Evolutionary conservation across 2,888 invertebrate genomes (phyloP).

Genomic region (Bruchidius siliquastri): DNA sequence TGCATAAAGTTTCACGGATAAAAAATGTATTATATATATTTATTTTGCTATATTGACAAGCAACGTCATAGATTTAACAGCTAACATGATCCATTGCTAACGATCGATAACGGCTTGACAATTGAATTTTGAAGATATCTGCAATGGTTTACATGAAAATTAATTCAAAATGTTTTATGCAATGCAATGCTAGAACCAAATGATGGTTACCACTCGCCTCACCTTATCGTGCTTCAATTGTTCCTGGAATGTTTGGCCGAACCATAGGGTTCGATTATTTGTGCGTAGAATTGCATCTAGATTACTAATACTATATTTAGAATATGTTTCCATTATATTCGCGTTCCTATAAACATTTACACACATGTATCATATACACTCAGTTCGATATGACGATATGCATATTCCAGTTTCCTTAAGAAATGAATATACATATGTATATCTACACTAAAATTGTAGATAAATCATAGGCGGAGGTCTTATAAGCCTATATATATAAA

Average conservation of each 20-base stretch:
- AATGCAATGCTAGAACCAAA: too few species aligned
- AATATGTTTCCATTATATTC: neutral
- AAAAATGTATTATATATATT: too few species aligned
- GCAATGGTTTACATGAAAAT: too few species aligned
- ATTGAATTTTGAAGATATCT: too few species aligned
- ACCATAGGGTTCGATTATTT: constrained; percentile 38
- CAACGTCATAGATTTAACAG: too few species aligned
- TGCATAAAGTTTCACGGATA: too few species aligned
- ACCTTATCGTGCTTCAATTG: constrained; percentile 49
- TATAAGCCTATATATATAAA: neutral
- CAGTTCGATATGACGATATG: neutral
- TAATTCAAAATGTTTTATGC: too few species aligned
- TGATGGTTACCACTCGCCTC: constrained; percentile 18
- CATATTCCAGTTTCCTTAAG: neutral
- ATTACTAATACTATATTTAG: constrained; percentile 18
- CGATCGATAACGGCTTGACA: too few species aligned
- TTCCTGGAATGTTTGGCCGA: constrained; percentile 47
- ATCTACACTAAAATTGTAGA: neutral
- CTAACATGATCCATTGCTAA: too few species aligned
- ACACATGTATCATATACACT: neutral
- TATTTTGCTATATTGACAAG: too few species aligned
- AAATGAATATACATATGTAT: neutral
- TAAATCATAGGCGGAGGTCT: neutral
- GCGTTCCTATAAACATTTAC: neutral
- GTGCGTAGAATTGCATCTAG: constrained; percentile 44